Conservation (phyloP, 1,140 invertebrate genomes). For the Leucophenga varia region DNA sequence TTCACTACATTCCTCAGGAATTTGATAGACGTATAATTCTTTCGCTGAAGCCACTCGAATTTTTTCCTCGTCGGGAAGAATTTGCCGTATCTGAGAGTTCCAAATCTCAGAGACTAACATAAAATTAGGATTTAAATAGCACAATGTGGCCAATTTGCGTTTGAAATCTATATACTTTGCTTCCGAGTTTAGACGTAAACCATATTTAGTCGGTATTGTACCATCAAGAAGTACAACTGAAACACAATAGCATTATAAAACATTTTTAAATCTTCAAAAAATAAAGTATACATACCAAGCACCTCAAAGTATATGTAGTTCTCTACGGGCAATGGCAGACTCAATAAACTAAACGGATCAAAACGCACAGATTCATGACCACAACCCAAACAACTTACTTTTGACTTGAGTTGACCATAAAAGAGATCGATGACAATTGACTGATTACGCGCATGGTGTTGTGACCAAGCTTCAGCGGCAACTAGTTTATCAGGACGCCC, state of each 20-base stretch:
- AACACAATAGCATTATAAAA: constrained; percentile 1
- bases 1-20: constrained; percentile 41
- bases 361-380: constrained; percentile 80
- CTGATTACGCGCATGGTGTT: constrained; percentile 74
- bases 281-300: constrained; percentile 60
- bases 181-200: constrained; percentile 76
- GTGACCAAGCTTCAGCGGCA: constrained; percentile 80
- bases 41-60: constrained; percentile 47
- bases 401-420: constrained; percentile 87
- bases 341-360: constrained; percentile 86
- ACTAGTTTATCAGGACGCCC: constrained; percentile 75
- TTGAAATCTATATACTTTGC: constrained; percentile 74
- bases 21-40: constrained; percentile 53
- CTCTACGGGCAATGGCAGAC: constrained; percentile 82
- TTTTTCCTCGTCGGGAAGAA: constrained; percentile 56
- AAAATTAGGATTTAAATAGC: constrained; percentile 63
- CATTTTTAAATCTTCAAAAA: constrained; percentile 5
- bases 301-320: constrained; percentile 73
- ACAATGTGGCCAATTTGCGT: constrained; percentile 67
- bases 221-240: constrained; percentile 77
- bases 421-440: constrained; percentile 88
- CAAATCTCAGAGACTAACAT: constrained; percentile 71
- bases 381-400: constrained; percentile 78
- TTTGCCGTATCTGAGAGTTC: constrained; percentile 65
- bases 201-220: constrained; percentile 78